Conservation (phyloP, 2,113 vertebrate species). For the Laticauda colubrina region DNA sequence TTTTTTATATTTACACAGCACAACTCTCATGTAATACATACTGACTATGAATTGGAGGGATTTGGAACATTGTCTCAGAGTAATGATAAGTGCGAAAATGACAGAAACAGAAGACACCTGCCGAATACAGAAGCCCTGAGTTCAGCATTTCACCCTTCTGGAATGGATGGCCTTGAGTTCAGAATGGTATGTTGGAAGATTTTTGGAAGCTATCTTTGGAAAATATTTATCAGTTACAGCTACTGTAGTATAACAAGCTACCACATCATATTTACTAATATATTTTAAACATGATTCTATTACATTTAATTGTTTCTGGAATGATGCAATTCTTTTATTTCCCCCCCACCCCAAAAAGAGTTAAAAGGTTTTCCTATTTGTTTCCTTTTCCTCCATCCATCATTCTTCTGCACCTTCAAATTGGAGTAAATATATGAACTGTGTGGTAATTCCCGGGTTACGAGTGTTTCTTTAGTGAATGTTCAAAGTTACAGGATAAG, state of each 20-base stretch:
- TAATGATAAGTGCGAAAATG: conserved; percentile 41
- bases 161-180: conserved; percentile 61
- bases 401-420: not conserved
- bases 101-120: conserved; percentile 65
- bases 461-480: no score
- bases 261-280: not conserved
- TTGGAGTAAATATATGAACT: not conserved
- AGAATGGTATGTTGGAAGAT: conserved; percentile 67
- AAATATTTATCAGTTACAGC: not conserved
- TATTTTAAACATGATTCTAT: not conserved
- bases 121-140: conserved; percentile 79
- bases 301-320: not conserved
- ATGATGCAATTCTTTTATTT: not conserved
- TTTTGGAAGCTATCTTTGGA: not conserved
- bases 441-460: no score
- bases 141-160: conserved; percentile 73
- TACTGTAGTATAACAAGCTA: no score
- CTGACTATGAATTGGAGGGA: conserved; percentile 36
- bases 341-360: not conserved
- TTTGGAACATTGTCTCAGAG: conserved; percentile 47
- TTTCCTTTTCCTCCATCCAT: not conserved
- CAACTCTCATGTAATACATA: conserved; percentile 39
- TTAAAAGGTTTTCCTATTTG: not conserved
- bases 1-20: not conserved
- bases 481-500: no score